Evolutionary conservation across 1,140 invertebrate species (phyloP).

Genomic region (Dendroctonus ponderosae): DNA sequence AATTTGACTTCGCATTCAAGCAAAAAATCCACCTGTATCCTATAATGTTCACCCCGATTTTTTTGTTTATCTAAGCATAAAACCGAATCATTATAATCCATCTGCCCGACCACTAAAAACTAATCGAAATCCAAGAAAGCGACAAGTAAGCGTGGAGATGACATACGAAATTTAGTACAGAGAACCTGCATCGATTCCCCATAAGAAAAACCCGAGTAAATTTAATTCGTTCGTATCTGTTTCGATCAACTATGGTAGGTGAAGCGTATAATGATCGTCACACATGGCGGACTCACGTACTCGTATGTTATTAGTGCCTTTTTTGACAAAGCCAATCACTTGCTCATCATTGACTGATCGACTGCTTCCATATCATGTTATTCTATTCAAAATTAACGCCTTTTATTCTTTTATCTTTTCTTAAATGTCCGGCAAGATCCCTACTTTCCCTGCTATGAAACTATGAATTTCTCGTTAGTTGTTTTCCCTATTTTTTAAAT

Average conservation of each 20-base stretch:
- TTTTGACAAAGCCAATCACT: slow-evolving; percentile 18
- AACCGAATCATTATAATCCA: slow-evolving; percentile 32
- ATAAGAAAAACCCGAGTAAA: slow-evolving; percentile 24
- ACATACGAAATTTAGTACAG: slow-evolving; percentile 33
- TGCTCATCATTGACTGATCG: too few species aligned
- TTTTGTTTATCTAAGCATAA: slow-evolving; percentile 34
- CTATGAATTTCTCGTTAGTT: too few species aligned
- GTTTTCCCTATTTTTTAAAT: too few species aligned
- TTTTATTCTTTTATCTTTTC: too few species aligned
- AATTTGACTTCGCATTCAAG: slow-evolving; percentile 28
- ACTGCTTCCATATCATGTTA: too few species aligned
- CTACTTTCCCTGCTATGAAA: too few species aligned
- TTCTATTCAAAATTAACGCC: too few species aligned
- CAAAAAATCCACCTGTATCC: slow-evolving; percentile 32
- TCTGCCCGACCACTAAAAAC: slow-evolving; percentile 30
- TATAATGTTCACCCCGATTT: slow-evolving; percentile 29
- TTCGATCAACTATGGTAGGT: slow-evolving; percentile 25
- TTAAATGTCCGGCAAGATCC: too few species aligned
- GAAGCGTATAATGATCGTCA: slow-evolving; percentile 36
- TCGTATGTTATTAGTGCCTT: slow-evolving; percentile 27
- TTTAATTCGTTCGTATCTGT: slow-evolving; percentile 32
- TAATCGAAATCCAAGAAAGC: slow-evolving; percentile 34
- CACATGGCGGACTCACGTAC: slow-evolving; percentile 34
- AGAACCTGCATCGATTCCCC: slow-evolving; percentile 14
- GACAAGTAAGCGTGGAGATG: slow-evolving; percentile 33